These are phyloP conservation scores for Mola mola DNA, from an alignment of 2,113 vertebrate genomes.

Conservation along the genomic window DNA sequence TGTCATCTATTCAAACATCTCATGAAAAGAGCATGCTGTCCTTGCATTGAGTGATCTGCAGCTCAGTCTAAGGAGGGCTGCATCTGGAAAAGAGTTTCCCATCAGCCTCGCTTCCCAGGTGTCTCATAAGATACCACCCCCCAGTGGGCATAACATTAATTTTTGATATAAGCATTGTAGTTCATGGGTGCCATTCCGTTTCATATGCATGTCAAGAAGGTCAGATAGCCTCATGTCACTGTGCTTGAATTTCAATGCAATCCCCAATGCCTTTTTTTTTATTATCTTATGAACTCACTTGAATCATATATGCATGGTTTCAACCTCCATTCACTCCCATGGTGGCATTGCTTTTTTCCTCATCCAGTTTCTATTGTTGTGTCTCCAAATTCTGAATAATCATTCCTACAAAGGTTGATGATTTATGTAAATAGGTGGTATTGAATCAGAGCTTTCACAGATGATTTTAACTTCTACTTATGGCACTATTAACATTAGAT, in stretches of 20 bases:
- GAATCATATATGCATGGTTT: background rate
- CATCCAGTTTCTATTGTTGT: no score
- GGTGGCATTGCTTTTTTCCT: background rate
- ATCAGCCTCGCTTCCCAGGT: slow-evolving; percentile 16
- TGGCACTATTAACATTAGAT: no score
- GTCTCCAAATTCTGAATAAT: slow-evolving; percentile 1
- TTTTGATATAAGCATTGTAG: slow-evolving; percentile 19
- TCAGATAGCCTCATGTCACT: background rate
- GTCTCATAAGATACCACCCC: slow-evolving; percentile 13
- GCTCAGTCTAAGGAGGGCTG: slow-evolving; percentile 28
- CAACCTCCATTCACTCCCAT: background rate
- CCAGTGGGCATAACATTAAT: slow-evolving; percentile 22
- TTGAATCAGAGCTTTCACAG: slow-evolving; percentile 8
- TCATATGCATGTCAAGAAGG: background rate
- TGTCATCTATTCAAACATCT: slow-evolving; percentile 40
- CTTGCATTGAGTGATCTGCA: slow-evolving; percentile 54
- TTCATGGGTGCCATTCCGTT: slow-evolving; percentile 20
- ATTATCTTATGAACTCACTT: background rate
- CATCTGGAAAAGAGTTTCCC: slow-evolving; percentile 48
- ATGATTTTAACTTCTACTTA: no score
- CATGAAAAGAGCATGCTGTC: slow-evolving; percentile 42
- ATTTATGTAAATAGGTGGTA: slow-evolving; percentile 9
- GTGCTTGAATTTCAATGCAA: background rate
- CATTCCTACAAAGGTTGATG: background rate
- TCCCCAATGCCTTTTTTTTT: background rate